Percentiles rank a stretch among this genome's conserved stretches.
Evolutionary conservation across 2,888 invertebrate species (phyloP).

Genomic region (Ditylenchus weischeri): DNA sequence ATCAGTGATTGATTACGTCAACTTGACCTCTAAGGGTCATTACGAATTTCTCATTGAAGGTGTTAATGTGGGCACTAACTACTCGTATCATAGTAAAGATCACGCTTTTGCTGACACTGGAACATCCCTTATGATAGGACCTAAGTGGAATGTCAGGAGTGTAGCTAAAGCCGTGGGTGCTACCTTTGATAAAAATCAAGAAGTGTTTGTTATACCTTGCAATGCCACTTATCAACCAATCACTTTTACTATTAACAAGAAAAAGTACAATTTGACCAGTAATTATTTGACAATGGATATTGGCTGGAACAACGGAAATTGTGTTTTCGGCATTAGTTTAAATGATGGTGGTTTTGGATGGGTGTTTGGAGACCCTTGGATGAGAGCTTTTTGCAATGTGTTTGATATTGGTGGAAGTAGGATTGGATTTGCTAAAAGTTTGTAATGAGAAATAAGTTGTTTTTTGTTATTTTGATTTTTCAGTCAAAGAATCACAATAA

Average conservation of each 20-base stretch:
- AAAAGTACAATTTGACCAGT: conserved; percentile 35
- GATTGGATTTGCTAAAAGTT: conserved; percentile 36
- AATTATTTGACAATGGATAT: conserved; percentile 21
- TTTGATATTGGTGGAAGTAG: conserved; percentile 43
- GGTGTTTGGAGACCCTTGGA: conserved; percentile 32
- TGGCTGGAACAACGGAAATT: conserved; percentile 5
- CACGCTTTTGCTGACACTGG: conserved; percentile 46
- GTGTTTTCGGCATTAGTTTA: conserved; percentile 8
- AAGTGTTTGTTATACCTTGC: conserved; percentile 45
- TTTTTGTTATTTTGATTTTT: no score
- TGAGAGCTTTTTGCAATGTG: conserved; percentile 33
- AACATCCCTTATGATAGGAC: conserved; percentile 48
- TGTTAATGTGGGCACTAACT: conserved; percentile 27
- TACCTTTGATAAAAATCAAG: conserved; percentile 36
- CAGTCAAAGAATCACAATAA: no score
- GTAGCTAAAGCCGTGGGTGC: conserved; percentile 40
- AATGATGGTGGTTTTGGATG: conserved; percentile 1
- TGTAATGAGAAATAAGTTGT: no score
- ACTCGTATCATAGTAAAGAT: conserved; percentile 9
- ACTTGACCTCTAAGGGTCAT: conserved; percentile 2
- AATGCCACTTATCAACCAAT: conserved; percentile 40
- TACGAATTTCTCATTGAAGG: conserved; percentile 41
- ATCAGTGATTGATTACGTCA: conserved; percentile 12
- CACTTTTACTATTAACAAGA: conserved; percentile 44
- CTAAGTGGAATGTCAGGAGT: conserved; percentile 36